phyloP scores from a whole-genome alignment of 2,797 vertebrate genomes.

The Acestrorhynchus altus region DNA sequence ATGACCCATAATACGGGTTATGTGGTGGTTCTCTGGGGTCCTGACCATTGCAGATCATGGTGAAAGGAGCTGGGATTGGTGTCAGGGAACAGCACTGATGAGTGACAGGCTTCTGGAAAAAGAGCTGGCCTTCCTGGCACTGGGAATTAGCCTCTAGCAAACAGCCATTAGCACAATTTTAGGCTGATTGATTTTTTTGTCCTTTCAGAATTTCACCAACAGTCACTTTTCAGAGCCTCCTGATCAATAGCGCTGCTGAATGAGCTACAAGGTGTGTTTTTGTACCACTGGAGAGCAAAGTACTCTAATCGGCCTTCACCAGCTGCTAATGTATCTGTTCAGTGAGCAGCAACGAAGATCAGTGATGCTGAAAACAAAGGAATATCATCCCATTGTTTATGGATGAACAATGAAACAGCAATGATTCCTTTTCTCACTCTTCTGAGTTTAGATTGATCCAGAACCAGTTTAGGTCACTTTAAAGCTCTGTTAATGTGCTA shows the following conservation, averaged over 20 bases:
- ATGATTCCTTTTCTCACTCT: too few species aligned
- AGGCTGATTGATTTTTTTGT: neutral
- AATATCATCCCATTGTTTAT: too few species aligned
- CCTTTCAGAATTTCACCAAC: neutral
- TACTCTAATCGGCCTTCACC: neutral
- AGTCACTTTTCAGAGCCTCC: neutral
- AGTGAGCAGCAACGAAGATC: neutral
- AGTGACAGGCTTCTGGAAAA: too few species aligned
- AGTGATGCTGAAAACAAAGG: neutral
- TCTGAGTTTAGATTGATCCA: too few species aligned
- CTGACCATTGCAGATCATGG: too few species aligned
- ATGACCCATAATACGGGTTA: neutral
- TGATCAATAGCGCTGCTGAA: neutral
- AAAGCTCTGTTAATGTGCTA: too few species aligned
- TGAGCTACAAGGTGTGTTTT: neutral
- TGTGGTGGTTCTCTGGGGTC: too few species aligned
- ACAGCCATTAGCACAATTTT: neutral
- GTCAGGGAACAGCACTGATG: neutral
- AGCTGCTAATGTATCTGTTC: neutral
- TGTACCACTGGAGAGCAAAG: neutral
- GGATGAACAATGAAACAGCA: too few species aligned
- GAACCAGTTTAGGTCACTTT: too few species aligned
- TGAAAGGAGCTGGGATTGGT: too few species aligned
- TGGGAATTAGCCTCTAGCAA: neutral
- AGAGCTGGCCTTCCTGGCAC: too few species aligned